Evolutionary conservation across 2,113 vertebrate species (phyloP), one percentile per base, ranked within the genome.

Genomic region (Kryptolebias marmoratus): DNA sequence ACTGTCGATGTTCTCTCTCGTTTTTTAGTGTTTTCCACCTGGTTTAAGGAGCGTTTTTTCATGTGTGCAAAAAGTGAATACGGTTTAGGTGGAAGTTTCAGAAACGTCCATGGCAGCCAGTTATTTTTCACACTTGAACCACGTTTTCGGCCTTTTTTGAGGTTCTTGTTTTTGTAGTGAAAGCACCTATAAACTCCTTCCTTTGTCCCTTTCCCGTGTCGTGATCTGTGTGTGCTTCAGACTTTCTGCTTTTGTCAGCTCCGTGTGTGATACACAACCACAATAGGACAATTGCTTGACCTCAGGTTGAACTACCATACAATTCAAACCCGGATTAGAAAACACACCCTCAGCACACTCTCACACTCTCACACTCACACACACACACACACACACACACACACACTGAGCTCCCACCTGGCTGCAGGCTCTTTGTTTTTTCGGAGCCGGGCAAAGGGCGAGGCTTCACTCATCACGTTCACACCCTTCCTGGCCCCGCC

Each of bases 401-500:
- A 22, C 22, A 22, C 7, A 36, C 7, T 7, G 32, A 36, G 32
- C 32, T 36, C 42, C 77, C 73, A 84, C 81, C 87, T 86, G 77
- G 80, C 64, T 47, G 28, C 70, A 45, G 62, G 36, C 57, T 82
- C 74, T 89, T 91, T 89, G 89, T 91, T 87, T 86, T 74, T 59
- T n/a, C 54, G 77, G 78, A 83, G 69, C 62, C 22, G 15, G 62
- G 52, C 50, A 9, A 61, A 86, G 88, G 89, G 87, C 36, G 80
- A 85, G 86, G 87, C 64, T 52, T 68, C 50, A 73, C 61, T 75
- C 70, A 65, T 90, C 88, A 89, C 71, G 78, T 81, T 86, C 84
- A 87, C 87, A 71, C 87, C 88, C 89, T 91, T 87, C 84, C 88
- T 89, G 88, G 84, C 45, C 75, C 69, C 75, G 71, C 80, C 13